Percentiles rank a stretch among this genome's conserved stretches.
Conservation (phyloP, 2,888 invertebrate species). For the Zelleria hepariella region DNA sequence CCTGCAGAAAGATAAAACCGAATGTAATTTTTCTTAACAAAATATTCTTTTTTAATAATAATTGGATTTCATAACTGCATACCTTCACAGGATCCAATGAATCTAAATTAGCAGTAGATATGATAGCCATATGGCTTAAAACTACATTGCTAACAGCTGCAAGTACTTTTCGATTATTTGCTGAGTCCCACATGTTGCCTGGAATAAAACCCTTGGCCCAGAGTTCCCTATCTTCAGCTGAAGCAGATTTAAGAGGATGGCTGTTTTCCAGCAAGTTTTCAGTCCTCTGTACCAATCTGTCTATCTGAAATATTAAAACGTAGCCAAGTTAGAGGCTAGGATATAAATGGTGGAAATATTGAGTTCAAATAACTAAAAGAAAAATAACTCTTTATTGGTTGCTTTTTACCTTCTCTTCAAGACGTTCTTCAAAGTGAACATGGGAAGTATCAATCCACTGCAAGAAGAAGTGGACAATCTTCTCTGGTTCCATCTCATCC, state of each 20-base stretch:
- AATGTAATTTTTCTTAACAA: no score
- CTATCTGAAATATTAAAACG: conserved; percentile 20
- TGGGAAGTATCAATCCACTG: conserved; percentile 44
- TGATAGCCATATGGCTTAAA: conserved; percentile 26
- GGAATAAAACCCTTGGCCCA: not conserved
- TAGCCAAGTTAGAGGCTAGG: no score
- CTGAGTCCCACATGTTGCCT: conserved; percentile 2
- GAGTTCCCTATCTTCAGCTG: not conserved
- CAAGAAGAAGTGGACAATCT: conserved; percentile 39
- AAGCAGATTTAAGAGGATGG: conserved; percentile 7
- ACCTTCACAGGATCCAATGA: conserved; percentile 39
- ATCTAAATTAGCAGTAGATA: conserved; percentile 25
- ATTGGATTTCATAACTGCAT: conserved; percentile 6
- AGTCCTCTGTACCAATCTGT: conserved; percentile 21
- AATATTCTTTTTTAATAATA: no score
- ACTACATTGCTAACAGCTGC: conserved; percentile 34
- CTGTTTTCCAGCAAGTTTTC: conserved; percentile 16
- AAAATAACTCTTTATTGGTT: no score
- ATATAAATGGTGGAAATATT: no score
- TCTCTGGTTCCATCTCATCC: conserved; percentile 29
- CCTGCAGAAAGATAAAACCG: conserved; percentile 34
- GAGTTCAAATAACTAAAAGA: no score
- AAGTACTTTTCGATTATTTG: conserved; percentile 17
- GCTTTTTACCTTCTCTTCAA: conserved; percentile 26
- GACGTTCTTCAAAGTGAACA: conserved; percentile 30